Conservation (phyloP, 1,140 invertebrate species). For the Acyrthosiphon pisum region DNA sequence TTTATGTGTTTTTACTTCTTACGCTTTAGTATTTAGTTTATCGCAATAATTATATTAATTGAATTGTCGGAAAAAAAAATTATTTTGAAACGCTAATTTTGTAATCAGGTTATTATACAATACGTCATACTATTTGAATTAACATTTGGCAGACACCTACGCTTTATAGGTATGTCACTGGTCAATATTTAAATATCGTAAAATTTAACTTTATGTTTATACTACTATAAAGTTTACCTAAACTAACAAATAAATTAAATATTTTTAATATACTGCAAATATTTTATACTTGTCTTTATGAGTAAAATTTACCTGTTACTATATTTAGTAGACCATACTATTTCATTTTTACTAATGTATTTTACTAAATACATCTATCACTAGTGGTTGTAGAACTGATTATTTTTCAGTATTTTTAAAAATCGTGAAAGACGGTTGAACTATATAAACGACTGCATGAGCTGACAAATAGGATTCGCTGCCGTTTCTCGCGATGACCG, state of each 20-base stretch:
- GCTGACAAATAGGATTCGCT: slow-evolving; percentile 36
- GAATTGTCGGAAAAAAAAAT: background rate
- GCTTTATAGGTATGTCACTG: background rate
- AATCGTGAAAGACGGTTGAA: background rate
- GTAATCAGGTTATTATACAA: too few species aligned
- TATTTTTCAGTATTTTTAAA: background rate
- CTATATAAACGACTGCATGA: background rate
- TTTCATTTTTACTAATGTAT: background rate
- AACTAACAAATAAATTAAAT: background rate
- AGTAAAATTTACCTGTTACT: background rate
- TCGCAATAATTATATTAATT: background rate
- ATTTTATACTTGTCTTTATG: background rate
- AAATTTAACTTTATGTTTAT: too few species aligned
- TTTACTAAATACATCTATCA: background rate
- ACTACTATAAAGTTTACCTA: too few species aligned
- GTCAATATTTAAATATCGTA: background rate
- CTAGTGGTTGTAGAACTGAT: background rate
- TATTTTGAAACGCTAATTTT: background rate
- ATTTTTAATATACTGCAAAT: background rate
- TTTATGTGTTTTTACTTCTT: background rate
- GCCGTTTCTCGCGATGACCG: background rate
- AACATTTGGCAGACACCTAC: background rate
- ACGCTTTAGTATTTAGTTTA: background rate
- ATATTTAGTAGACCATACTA: background rate
- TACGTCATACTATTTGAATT: too few species aligned